phyloP scores from a whole-genome alignment of 92 coral and sea anemone genomes.

The Desmophyllum pertusum region DNA sequence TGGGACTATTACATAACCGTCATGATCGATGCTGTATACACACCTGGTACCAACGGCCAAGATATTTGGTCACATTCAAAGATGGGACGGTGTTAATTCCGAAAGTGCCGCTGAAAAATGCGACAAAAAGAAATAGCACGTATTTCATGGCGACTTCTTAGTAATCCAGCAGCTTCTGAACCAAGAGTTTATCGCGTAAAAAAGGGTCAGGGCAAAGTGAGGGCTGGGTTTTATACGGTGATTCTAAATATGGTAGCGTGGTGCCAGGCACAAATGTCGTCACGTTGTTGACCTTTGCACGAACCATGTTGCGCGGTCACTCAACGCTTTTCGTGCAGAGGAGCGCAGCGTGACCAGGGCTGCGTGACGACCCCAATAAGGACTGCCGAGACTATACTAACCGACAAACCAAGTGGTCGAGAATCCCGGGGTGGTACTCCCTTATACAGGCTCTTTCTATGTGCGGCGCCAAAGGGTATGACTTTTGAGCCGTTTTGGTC shows the following conservation, averaged over 20 bases:
- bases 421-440: too few species aligned
- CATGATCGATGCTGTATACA: too few species aligned
- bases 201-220: neutral
- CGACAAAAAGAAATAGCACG: conserved; percentile 9
- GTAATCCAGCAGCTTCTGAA: neutral
- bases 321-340: too few species aligned
- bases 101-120: conserved; percentile 5
- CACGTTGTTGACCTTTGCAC: neutral
- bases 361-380: too few species aligned
- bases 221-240: neutral
- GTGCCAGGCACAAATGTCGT: neutral
- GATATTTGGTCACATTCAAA: conserved; percentile 55
- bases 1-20: too few species aligned
- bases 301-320: too few species aligned
- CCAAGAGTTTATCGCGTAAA: neutral
- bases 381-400: too few species aligned
- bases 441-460: too few species aligned
- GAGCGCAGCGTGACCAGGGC: too few species aligned
- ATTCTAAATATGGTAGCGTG: conserved; percentile 4
- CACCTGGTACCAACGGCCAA: conserved; percentile 81
- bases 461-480: too few species aligned
- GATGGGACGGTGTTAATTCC: conserved; percentile 58
- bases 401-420: too few species aligned
- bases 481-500: too few species aligned
- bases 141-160: conserved; percentile 9